phyloP scores from a whole-genome alignment of 2,888 invertebrate genomes.

The Scaptodrosophila latifasciaeformis region DNA sequence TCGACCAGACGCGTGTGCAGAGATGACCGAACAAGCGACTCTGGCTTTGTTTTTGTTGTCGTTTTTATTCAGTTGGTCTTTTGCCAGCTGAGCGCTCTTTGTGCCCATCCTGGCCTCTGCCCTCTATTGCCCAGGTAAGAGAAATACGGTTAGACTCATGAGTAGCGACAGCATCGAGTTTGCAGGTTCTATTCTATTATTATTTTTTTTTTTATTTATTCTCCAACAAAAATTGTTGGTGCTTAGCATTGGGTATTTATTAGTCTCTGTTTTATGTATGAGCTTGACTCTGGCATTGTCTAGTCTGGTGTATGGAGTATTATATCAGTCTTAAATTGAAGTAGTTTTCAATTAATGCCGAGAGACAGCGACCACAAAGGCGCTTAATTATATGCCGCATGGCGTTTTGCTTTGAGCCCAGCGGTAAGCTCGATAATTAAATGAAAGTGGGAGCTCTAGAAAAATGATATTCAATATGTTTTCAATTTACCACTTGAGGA shows the following conservation, averaged over 20 bases:
- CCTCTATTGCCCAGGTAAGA: constrained; percentile 29
- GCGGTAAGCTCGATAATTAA: constrained; percentile 40
- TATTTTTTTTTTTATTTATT: constrained; percentile 24
- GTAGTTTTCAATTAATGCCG: no score
- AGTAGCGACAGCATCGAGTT: constrained; percentile 35
- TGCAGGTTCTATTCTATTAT: constrained; percentile 16
- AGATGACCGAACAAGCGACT: constrained; percentile 24
- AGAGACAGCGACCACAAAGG: no score
- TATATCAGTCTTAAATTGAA: no score
- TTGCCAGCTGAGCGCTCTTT: constrained; percentile 19
- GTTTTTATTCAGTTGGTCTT: constrained; percentile 5
- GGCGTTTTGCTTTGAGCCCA: constrained; percentile 26
- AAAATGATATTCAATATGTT: constrained; percentile 61
- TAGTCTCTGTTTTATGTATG: constrained; percentile 57
- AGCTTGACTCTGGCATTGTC: no score
- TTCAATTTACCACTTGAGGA: constrained; percentile 51
- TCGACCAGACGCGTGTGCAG: constrained; percentile 30
- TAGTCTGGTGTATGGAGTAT: no score
- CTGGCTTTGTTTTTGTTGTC: constrained; percentile 17
- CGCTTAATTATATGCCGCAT: constrained; percentile 44
- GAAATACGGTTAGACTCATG: constrained; percentile 38
- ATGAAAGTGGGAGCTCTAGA: neutral
- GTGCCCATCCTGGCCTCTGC: neutral
- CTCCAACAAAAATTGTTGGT: neutral
- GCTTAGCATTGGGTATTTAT: constrained; percentile 50